A percentile compares a stretch with the other conserved stretches of the same genome.
phyloP scores from a whole-genome alignment of 53 echinoderm and acorn worm species.

The Zoroaster sp. region DNA sequence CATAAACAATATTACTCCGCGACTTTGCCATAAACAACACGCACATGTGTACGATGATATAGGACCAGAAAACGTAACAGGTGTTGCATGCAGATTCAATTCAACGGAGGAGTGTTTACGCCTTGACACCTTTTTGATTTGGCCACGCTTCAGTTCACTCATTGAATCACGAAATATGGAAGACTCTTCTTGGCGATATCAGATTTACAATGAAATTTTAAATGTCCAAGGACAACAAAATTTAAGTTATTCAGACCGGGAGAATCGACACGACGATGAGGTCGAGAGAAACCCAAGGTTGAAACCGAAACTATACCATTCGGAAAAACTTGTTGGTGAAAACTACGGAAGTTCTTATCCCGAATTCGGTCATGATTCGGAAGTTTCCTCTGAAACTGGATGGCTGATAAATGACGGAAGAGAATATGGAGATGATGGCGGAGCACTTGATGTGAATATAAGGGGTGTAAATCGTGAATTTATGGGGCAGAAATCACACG shows the following conservation, averaged over 20 bases:
- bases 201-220: conserved; percentile 50
- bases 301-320: not conserved
- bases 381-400: not conserved
- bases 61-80: not conserved
- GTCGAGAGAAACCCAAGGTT: not conserved
- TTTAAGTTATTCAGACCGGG: not conserved
- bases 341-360: not conserved
- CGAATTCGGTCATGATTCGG: not conserved
- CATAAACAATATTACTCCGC: conserved; percentile 24
- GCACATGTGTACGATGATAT: not conserved
- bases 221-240: conserved; percentile 32
- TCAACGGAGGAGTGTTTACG: not conserved
- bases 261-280: not conserved
- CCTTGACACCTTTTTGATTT: conserved; percentile 22
- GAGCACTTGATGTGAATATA: not conserved
- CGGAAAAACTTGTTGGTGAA: not conserved
- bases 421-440: not conserved
- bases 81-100: not conserved
- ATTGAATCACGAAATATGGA: conserved; percentile 1
- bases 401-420: not conserved
- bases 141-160: not conserved
- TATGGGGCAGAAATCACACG: not conserved
- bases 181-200: conserved; percentile 35
- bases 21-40: not conserved
- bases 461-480: not conserved